Evolutionary conservation across 1,140 invertebrate genomes (phyloP).

Genomic region (Holcopasites calliopsidis): DNA sequence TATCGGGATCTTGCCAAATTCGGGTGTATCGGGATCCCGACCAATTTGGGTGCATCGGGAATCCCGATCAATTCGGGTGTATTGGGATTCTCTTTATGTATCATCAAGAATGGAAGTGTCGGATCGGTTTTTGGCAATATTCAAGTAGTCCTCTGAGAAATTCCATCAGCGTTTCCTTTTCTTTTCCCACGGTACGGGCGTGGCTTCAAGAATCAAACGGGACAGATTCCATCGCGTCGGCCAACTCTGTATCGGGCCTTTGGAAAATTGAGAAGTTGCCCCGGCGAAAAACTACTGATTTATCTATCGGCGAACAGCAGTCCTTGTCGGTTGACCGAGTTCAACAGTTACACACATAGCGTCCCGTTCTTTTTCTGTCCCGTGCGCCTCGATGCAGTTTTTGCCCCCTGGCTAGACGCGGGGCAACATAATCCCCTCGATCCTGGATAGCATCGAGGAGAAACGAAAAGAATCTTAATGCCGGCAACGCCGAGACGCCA

Average conservation of each 20-base stretch:
- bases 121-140: constrained; percentile 19
- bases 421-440: constrained; percentile 13
- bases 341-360: constrained; percentile 24
- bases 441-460: neutral
- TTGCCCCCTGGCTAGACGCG: constrained; percentile 1
- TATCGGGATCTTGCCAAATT: no score
- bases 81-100: neutral
- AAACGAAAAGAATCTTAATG: constrained; percentile 39
- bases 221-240: neutral
- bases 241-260: constrained; percentile 10
- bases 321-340: constrained; percentile 21
- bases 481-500: neutral
- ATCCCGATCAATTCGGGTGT: no score
- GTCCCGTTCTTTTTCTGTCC: neutral
- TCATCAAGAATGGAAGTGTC: neutral
- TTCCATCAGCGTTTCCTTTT: constrained; percentile 19
- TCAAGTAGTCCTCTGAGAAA: constrained; percentile 32
- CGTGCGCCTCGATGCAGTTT: constrained; percentile 16
- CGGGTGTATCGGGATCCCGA: no score
- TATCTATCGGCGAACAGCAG: constrained; percentile 34
- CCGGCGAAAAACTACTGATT: constrained; percentile 51
- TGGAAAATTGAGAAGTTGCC: constrained; percentile 51
- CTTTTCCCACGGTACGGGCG: neutral
- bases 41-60: no score
- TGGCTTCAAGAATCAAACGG: constrained; percentile 5